A percentile compares a stretch with the other conserved stretches of the same genome.
Evolutionary conservation across 2,888 invertebrate species (phyloP).

Genomic region (Paralinhomoeus sp.): DNA sequence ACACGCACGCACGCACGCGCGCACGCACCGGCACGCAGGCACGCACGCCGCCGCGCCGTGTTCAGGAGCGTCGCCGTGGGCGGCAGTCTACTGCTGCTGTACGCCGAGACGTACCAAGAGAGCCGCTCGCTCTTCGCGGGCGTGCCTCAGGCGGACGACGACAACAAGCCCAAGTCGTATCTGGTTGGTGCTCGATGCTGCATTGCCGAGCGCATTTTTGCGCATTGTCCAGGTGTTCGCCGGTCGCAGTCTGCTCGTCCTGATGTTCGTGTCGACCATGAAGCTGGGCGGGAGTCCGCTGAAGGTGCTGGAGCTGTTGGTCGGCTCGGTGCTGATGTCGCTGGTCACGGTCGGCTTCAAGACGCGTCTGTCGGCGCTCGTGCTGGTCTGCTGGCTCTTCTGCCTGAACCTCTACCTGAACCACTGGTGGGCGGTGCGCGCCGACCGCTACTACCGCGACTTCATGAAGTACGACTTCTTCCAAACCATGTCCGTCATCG

Average conservation of each 20-base stretch:
- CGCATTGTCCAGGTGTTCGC: not conserved
- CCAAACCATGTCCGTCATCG: slow-evolving; percentile 91
- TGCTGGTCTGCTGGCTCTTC: slow-evolving; percentile 60
- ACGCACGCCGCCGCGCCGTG: no score
- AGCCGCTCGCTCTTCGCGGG: not conserved
- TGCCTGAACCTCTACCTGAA: slow-evolving; percentile 85
- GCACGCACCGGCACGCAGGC: no score
- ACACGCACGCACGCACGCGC: no score
- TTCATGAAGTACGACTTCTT: slow-evolving; percentile 99
- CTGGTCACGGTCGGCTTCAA: slow-evolving; percentile 90
- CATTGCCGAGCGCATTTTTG: no score
- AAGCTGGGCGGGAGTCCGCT: not conserved
- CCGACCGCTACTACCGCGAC: slow-evolving; percentile 82
- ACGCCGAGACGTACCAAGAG: not conserved
- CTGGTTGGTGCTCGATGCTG: no score
- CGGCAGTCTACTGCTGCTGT: slow-evolving; percentile 70
- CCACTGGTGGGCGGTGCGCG: slow-evolving; percentile 89
- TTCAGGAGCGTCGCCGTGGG: slow-evolving; percentile 79
- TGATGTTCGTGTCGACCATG: not conserved
- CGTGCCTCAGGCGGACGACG: no score
- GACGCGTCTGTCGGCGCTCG: slow-evolving; percentile 84
- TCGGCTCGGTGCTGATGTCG: slow-evolving; percentile 53
- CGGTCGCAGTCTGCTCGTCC: not conserved
- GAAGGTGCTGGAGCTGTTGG: not conserved
- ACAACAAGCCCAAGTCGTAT: no score